These are phyloP conservation scores for Chaetops frenatus DNA, from an alignment of 2,113 vertebrate species.

Conservation along the genomic window DNA sequence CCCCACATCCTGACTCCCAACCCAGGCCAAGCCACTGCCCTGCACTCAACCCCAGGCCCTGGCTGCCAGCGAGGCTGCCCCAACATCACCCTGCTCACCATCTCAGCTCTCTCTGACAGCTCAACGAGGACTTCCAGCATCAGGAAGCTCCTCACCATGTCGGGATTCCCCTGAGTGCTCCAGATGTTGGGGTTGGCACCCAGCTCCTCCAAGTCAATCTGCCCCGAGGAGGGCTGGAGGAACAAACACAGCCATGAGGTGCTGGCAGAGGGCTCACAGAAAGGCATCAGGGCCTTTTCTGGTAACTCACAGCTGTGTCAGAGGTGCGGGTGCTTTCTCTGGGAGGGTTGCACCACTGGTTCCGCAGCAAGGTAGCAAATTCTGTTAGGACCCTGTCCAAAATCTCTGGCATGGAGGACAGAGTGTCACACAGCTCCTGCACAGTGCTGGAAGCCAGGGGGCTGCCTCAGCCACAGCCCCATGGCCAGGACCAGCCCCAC, in stretches of 20 bases:
- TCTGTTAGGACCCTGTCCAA: background rate
- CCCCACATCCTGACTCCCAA: background rate
- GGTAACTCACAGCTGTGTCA: background rate
- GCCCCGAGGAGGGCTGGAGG: background rate
- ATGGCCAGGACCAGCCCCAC: background rate
- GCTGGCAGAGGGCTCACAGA: background rate
- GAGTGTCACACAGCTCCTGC: background rate
- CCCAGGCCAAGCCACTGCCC: background rate
- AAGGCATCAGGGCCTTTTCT: background rate
- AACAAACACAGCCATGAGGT: background rate
- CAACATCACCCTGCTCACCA: background rate
- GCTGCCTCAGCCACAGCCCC: background rate
- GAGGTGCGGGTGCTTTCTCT: accelerated
- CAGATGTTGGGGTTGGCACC: accelerated
- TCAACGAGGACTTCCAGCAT: background rate
- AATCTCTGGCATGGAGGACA: background rate
- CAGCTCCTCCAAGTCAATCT: background rate
- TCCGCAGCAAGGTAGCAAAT: background rate
- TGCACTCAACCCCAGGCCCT: background rate
- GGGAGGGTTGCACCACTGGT: background rate
- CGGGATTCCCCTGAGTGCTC: accelerated
- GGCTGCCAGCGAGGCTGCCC: background rate
- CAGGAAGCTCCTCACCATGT: accelerated
- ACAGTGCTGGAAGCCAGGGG: background rate
- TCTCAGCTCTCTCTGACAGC: background rate